phyloP scores from a whole-genome alignment of 2,797 vertebrate genomes.

The Hemibagrus guttatus region DNA sequence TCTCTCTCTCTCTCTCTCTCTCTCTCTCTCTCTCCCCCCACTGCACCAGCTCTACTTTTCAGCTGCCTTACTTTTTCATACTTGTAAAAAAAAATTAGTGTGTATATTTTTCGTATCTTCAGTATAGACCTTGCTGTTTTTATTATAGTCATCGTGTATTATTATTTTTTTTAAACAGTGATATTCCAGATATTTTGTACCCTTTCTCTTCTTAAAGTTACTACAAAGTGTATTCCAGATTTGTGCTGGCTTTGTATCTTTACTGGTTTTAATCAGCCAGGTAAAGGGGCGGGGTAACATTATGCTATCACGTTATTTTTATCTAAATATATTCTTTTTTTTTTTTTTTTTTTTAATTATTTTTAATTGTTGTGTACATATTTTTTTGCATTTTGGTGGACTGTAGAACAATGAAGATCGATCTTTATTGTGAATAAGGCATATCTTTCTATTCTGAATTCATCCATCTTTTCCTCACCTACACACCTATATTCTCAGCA shows the following conservation, averaged over 20 bases:
- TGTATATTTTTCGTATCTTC: constrained; percentile 62
- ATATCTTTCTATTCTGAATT: constrained; percentile 54
- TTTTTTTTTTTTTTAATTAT: constrained; percentile 40
- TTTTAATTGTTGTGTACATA: constrained; percentile 61
- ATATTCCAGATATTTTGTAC: constrained; percentile 66
- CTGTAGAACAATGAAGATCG: constrained; percentile 68
- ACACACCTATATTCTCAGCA: constrained; percentile 44
- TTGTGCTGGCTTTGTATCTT: constrained; percentile 35
- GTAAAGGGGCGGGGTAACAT: constrained; percentile 58
- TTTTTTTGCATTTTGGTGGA: constrained; percentile 67
- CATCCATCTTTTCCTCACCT: constrained; percentile 39
- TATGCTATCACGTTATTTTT: constrained; percentile 58
- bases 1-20: not conserved
- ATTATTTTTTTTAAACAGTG: constrained; percentile 67
- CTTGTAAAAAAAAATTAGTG: constrained; percentile 51
- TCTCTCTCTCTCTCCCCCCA: no score
- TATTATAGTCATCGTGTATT: constrained; percentile 61
- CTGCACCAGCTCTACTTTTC: constrained; percentile 45
- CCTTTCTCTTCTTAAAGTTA: constrained; percentile 45
- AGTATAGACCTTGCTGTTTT: constrained; percentile 60
- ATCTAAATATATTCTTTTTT: constrained; percentile 44
- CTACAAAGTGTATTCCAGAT: constrained; percentile 31
- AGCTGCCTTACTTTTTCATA: constrained; percentile 51
- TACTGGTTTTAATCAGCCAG: constrained; percentile 59
- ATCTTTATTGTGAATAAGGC: constrained; percentile 67